Conservation (phyloP, 1,140 invertebrate species). For the Nasonia vitripennis region DNA sequence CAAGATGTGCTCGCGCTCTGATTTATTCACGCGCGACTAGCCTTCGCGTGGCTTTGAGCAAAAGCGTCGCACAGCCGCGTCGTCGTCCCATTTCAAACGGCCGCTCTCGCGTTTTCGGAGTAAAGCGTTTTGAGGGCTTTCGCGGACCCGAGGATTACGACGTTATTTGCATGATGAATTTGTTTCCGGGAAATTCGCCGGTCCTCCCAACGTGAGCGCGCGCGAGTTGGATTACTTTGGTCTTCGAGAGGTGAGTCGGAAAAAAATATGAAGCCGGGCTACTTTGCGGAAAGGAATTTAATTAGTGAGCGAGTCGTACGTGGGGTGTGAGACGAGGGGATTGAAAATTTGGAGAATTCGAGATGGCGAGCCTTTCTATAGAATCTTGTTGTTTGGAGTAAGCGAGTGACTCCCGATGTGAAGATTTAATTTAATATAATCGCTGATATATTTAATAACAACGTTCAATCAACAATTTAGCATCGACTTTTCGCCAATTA, state of each 20-base stretch:
- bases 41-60: background rate
- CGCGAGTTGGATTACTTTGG: background rate
- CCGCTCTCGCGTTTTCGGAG: background rate
- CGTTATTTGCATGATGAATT: conserved; percentile 10
- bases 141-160: background rate
- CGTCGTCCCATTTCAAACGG: background rate
- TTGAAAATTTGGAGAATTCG: background rate
- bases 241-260: background rate
- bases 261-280: background rate
- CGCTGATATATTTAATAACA: no score
- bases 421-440: no score
- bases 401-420: no score
- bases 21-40: background rate
- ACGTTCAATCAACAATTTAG: no score
- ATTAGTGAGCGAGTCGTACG: background rate
- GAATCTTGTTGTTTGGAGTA: no score
- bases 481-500: no score
- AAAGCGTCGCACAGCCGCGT: conserved; percentile 7
- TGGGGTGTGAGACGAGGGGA: background rate
- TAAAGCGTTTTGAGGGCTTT: conserved; percentile 1
- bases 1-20: background rate
- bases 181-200: background rate
- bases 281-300: background rate
- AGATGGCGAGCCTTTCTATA: no score
- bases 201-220: background rate